Percentiles rank a stretch among this genome's conserved stretches.
Conservation (phyloP, 2,888 invertebrate genomes). For the Dioctria linearis region DNA sequence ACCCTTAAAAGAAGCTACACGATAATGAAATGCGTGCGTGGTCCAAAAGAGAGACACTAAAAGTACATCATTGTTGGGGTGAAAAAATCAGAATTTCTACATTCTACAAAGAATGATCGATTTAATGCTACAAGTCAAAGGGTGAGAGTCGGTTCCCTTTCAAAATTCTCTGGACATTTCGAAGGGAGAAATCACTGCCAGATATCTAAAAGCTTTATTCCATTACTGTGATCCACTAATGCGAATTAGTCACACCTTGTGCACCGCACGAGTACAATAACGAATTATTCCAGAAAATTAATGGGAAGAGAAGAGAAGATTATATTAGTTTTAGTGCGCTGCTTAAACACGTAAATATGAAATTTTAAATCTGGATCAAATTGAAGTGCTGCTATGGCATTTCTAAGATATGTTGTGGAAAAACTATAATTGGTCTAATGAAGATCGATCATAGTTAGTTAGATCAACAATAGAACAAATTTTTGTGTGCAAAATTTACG, state of each 20-base stretch:
- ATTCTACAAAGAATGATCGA: neutral
- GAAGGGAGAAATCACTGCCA: neutral
- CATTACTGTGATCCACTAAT: constrained; percentile 1
- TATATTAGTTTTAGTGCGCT: no score
- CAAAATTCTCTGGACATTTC: neutral
- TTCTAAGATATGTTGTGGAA: no score
- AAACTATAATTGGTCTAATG: no score
- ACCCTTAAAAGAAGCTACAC: neutral
- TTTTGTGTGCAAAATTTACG: no score
- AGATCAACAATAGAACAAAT: no score
- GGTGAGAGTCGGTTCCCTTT: neutral
- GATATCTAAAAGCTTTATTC: neutral
- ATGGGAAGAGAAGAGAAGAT: neutral
- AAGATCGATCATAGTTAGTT: no score
- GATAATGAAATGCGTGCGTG: constrained; percentile 30
- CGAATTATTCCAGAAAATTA: neutral
- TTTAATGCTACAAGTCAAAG: neutral
- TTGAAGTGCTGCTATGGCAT: no score
- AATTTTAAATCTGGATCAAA: no score
- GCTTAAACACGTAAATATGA: no score
- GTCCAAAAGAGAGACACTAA: constrained; percentile 23
- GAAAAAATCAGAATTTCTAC: constrained; percentile 9
- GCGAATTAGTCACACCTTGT: constrained; percentile 30
- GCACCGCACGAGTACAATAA: neutral
- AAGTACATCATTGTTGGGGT: constrained; percentile 15